phyloP scores from a whole-genome alignment of 2,888 invertebrate species.

The Heteropelma amictum region DNA sequence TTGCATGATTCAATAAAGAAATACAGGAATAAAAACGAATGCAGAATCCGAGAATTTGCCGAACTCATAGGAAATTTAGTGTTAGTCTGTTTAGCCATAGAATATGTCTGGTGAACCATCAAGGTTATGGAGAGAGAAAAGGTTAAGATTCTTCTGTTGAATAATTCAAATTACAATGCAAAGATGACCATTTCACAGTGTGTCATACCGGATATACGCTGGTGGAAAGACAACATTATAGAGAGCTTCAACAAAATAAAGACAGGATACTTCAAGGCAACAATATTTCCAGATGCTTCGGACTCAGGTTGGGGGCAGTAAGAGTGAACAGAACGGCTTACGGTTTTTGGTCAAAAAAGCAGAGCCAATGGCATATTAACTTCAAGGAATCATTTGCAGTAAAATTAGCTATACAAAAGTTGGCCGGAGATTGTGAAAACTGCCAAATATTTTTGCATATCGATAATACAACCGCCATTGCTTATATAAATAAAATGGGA shows the following conservation, averaged over 20 bases:
- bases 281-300: constrained; percentile 43
- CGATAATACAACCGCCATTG: constrained; percentile 47
- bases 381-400: constrained; percentile 26
- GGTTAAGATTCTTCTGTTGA: constrained; percentile 5
- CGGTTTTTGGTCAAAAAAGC: neutral
- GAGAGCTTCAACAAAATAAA: constrained; percentile 1
- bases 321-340: neutral
- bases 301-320: constrained; percentile 40
- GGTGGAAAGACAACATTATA: neutral
- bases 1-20: neutral
- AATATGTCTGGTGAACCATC: constrained; percentile 36
- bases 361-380: constrained; percentile 27
- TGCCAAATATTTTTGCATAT: constrained; percentile 35
- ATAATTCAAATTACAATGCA: neutral
- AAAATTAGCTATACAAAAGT: constrained; percentile 14
- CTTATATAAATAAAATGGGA: constrained; percentile 50
- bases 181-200: neutral
- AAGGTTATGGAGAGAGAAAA: constrained; percentile 49
- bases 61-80: constrained; percentile 42
- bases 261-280: constrained; percentile 12
- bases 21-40: neutral
- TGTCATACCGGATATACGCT: neutral
- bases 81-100: too few species aligned
- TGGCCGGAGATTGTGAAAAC: neutral
- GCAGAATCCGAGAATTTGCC: constrained; percentile 37